Conservation (phyloP, 1,140 invertebrate species). For the Sinella curviseta region DNA sequence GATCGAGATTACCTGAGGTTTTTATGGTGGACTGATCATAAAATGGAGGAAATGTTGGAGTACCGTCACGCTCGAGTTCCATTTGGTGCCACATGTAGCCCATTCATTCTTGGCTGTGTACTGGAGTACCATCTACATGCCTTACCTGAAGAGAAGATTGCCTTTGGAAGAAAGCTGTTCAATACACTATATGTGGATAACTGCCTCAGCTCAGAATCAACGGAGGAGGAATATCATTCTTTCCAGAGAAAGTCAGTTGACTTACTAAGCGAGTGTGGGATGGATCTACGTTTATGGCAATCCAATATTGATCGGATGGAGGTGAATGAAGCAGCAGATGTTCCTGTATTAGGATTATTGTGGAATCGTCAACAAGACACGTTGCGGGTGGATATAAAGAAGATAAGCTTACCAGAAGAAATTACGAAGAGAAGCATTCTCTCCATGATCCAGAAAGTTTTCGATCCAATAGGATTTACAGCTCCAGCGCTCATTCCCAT, state of each 20-base stretch:
- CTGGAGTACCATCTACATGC: conserved; percentile 45
- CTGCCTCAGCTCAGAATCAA: background rate
- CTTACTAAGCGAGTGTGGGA: too few relatives aligned
- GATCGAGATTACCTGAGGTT: background rate
- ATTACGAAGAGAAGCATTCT: conserved; percentile 38
- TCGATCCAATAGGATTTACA: conserved; percentile 36
- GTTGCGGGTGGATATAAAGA: background rate
- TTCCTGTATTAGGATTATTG: background rate
- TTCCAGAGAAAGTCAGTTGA: too few relatives aligned
- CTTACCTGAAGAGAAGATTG: background rate
- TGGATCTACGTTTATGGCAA: too few relatives aligned
- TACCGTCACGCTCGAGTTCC: background rate
- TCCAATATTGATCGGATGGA: too few relatives aligned
- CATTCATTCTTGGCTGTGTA: conserved; percentile 23
- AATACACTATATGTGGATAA: background rate
- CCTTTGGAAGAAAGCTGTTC: background rate
- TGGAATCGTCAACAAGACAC: background rate
- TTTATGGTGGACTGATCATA: background rate
- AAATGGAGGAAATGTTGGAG: conserved; percentile 16
- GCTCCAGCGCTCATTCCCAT: background rate
- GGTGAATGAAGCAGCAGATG: too few relatives aligned
- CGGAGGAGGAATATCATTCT: too few relatives aligned
- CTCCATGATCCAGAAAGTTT: conserved; percentile 29
- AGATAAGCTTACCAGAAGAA: background rate
- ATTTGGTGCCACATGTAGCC: background rate